Evolutionary conservation across 2,113 vertebrate genomes (phyloP).

Genomic region (Dryoscopus gambensis): DNA sequence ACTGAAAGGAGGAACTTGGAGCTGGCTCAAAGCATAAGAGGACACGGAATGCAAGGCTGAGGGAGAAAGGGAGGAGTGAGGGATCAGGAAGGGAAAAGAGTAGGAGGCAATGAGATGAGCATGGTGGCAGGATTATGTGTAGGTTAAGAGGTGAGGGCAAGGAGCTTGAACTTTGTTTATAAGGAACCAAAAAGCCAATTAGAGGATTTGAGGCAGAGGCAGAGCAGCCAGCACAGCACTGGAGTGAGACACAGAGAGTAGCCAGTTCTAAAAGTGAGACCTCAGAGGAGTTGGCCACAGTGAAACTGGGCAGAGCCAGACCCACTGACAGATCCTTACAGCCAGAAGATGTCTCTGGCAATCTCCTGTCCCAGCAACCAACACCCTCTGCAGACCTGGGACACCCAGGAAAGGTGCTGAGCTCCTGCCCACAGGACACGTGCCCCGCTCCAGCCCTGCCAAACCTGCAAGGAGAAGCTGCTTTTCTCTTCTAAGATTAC

Average conservation of each 20-base stretch:
- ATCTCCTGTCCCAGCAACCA: neutral
- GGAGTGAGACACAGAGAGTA: rapidly evolving
- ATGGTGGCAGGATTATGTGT: neutral
- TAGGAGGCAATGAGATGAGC: neutral
- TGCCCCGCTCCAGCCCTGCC: neutral
- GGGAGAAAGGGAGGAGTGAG: neutral
- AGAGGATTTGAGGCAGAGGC: neutral
- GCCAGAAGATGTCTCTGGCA: neutral
- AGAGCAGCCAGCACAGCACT: rapidly evolving
- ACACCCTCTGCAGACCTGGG: neutral
- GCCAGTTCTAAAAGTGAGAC: neutral
- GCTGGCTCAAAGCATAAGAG: neutral
- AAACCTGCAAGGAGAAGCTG: neutral
- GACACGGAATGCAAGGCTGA: neutral
- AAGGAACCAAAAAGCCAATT: slow-evolving; percentile 24
- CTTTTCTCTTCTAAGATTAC: neutral
- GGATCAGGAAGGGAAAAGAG: neutral
- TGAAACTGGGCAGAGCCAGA: neutral
- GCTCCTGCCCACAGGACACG: neutral
- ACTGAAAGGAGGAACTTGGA: neutral
- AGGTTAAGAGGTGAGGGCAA: slow-evolving; percentile 9
- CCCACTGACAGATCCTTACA: neutral
- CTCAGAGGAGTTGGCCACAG: neutral
- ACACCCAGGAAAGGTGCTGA: rapidly evolving
- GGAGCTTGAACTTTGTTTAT: neutral